Percentiles rank a stretch among this genome's conserved stretches.
Conservation (phyloP, 2,888 invertebrate species). For the Melanostoma scalare region DNA sequence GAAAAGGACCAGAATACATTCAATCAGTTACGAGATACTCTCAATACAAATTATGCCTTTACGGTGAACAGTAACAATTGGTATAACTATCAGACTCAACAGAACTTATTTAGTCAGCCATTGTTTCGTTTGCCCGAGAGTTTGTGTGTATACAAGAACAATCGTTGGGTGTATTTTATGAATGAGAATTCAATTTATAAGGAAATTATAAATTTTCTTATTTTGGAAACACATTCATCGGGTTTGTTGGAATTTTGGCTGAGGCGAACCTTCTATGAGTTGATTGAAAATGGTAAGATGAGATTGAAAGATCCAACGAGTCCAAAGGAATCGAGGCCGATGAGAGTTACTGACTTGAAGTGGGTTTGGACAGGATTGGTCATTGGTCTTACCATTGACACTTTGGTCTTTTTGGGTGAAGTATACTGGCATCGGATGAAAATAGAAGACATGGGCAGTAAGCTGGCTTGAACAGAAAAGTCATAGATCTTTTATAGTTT, state of each 20-base stretch:
- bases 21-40: slow-evolving; percentile 75
- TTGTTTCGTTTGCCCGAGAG: slow-evolving; percentile 76
- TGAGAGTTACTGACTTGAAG: slow-evolving; percentile 75
- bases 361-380: too few species aligned
- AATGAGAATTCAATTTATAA: slow-evolving; percentile 77
- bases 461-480: too few species aligned
- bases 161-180: slow-evolving; percentile 76
- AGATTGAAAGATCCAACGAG: slow-evolving; percentile 74
- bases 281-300: slow-evolving; percentile 75
- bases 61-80: slow-evolving; percentile 76
- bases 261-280: slow-evolving; percentile 74
- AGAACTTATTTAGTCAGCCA: slow-evolving; percentile 76
- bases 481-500: too few species aligned
- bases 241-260: slow-evolving; percentile 75
- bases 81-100: slow-evolving; percentile 77
- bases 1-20: slow-evolving; percentile 74
- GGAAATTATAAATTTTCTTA: slow-evolving; percentile 73
- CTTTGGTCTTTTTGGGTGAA: too few species aligned
- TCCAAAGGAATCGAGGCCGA: slow-evolving; percentile 73
- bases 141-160: slow-evolving; percentile 77
- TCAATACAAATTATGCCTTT: slow-evolving; percentile 76
- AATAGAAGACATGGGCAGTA: too few species aligned
- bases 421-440: too few species aligned
- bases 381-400: too few species aligned
- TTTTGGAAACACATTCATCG: slow-evolving; percentile 74